Conservation (phyloP, 1,140 invertebrate species). For the Nephotettix cincticeps region DNA sequence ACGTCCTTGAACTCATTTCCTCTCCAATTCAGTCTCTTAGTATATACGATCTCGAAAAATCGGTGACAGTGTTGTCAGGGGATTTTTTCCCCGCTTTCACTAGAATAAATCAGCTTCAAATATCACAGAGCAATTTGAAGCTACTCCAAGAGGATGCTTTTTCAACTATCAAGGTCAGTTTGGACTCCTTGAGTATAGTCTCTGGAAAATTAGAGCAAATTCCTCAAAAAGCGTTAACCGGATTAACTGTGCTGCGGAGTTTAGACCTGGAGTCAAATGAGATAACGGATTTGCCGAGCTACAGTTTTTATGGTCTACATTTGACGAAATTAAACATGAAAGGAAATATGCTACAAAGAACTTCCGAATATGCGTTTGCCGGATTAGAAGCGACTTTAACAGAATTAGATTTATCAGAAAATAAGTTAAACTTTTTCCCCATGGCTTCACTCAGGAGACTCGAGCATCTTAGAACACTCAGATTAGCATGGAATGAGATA, state of each 20-base stretch:
- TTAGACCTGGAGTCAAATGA: conserved; percentile 85
- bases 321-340: conserved; percentile 82
- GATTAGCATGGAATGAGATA: conserved; percentile 83
- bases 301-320: conserved; percentile 81
- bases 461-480: conserved; percentile 67
- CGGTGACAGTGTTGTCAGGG: conserved; percentile 65
- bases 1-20: conserved; percentile 55
- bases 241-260: conserved; percentile 67
- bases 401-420: conserved; percentile 83
- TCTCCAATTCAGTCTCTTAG: conserved; percentile 74
- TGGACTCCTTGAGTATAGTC: conserved; percentile 79
- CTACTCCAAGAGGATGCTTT: conserved; percentile 74
- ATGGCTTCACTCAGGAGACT: conserved; percentile 74
- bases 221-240: conserved; percentile 76
- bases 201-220: conserved; percentile 76
- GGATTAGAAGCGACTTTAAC: conserved; percentile 75
- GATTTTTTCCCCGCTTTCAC: conserved; percentile 69
- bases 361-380: conserved; percentile 83
- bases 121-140: conserved; percentile 76
- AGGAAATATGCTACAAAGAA: conserved; percentile 72
- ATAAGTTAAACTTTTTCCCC: conserved; percentile 79
- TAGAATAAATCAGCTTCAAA: conserved; percentile 75
- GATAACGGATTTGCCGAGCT: conserved; percentile 78
- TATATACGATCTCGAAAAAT: conserved; percentile 80
- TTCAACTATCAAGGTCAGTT: conserved; percentile 64